A percentile compares a stretch with the other conserved stretches of the same genome.
These are phyloP conservation scores for Sparus aurata DNA, from an alignment of 2,797 vertebrate genomes.

Conservation along the genomic window DNA sequence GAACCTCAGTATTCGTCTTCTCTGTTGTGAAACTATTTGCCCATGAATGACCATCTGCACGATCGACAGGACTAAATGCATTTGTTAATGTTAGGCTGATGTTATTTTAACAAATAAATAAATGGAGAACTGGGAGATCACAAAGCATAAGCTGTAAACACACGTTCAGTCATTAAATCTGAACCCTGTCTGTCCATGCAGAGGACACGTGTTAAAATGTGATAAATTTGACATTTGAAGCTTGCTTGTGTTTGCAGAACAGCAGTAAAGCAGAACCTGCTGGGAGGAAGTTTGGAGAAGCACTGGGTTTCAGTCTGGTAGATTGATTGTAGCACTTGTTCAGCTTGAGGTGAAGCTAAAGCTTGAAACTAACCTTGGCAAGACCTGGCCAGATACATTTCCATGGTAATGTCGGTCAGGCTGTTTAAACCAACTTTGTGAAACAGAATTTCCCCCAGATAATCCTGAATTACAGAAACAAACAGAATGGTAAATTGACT, in stretches of 20 bases:
- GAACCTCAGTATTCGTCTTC: conserved; percentile 51
- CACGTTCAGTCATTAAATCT: conserved; percentile 3
- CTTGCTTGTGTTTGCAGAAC: not conserved
- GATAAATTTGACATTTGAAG: not conserved
- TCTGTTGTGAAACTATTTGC: conserved; percentile 37
- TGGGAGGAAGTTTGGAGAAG: not conserved
- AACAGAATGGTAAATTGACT: not conserved
- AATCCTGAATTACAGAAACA: not conserved
- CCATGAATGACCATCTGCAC: not conserved
- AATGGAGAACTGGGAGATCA: conserved; percentile 3
- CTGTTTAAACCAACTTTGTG: not conserved
- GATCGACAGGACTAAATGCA: no score
- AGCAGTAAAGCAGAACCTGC: conserved; percentile 8
- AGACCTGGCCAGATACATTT: not conserved
- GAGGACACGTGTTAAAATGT: not conserved
- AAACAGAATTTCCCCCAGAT: not conserved
- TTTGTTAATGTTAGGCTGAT: no score
- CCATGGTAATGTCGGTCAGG: not conserved
- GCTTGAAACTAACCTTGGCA: not conserved
- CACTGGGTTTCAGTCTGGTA: not conserved
- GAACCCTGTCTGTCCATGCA: not conserved
- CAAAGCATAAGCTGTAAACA: not conserved
- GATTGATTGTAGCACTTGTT: not conserved
- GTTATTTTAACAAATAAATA: not conserved
- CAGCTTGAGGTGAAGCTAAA: not conserved